Conservation (phyloP, 2,113 vertebrate species). For the Octodon degus region DNA sequence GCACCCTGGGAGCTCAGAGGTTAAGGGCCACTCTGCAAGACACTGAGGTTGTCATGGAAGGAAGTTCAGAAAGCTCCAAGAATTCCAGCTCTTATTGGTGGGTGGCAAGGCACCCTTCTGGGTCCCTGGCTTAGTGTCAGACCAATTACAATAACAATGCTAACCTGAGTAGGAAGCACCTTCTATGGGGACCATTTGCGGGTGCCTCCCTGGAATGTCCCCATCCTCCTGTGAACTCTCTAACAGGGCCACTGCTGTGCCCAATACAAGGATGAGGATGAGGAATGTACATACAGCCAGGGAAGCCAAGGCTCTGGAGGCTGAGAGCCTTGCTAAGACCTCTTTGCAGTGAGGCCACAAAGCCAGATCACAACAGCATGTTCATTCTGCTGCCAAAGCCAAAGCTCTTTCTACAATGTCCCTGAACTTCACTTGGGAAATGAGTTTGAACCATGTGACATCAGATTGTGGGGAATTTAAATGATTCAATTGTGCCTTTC, state of each 20-base stretch:
- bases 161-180: not conserved
- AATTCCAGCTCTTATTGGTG: not conserved
- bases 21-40: not conserved
- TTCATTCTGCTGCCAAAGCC: not conserved
- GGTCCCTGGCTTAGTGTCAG: not conserved
- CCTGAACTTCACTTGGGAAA: not conserved
- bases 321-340: not conserved
- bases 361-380: not conserved
- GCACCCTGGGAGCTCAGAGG: not conserved
- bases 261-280: not conserved
- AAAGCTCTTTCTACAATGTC: not conserved
- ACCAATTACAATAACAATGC: not conserved
- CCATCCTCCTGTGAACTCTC: not conserved
- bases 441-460: not conserved
- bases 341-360: not conserved
- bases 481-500: not conserved
- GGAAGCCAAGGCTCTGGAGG: not conserved
- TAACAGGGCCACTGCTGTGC: not conserved
- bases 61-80: not conserved
- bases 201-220: not conserved
- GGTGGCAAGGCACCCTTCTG: not conserved
- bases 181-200: not conserved
- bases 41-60: not conserved
- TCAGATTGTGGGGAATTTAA: not conserved
- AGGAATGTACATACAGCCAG: not conserved